Conservation (phyloP, 2,888 invertebrate genomes). For the Cremastobaeus sp. region DNA sequence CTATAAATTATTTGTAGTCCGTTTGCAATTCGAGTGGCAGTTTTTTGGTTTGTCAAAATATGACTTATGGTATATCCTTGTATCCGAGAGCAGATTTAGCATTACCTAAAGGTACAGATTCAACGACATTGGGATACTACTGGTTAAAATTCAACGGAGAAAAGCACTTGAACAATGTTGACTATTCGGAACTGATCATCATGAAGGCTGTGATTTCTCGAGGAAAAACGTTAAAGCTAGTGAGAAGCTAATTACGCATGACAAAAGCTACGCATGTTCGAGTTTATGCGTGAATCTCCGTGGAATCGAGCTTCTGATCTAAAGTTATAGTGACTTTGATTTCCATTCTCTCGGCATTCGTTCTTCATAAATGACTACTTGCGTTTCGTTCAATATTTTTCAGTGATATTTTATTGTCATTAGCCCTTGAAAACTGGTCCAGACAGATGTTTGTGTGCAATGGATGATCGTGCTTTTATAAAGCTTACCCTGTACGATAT, state of each 20-base stretch:
- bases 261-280: too few relatives aligned
- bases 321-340: constrained; percentile 21
- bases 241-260: too few relatives aligned
- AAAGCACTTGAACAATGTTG: too few relatives aligned
- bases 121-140: constrained; percentile 7
- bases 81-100: constrained; percentile 9
- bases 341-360: constrained; percentile 11
- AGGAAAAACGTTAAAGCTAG: too few relatives aligned
- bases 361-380: constrained; percentile 7
- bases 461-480: constrained; percentile 33
- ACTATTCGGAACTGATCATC: constrained; percentile 9
- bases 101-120: not conserved
- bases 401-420: constrained; percentile 51
- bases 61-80: constrained; percentile 20
- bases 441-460: constrained; percentile 40
- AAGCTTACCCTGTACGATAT: constrained; percentile 57
- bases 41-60: constrained; percentile 16
- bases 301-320: too few relatives aligned
- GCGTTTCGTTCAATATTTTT: constrained; percentile 15
- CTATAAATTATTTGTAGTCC: constrained; percentile 17
- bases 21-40: constrained; percentile 41
- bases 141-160: constrained; percentile 1
- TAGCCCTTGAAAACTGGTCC: constrained; percentile 46
- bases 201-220: too few relatives aligned
- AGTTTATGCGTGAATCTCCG: too few relatives aligned